Evolutionary conservation across 2,888 invertebrate species (phyloP).

Genomic region (Saturnia japonica): DNA sequence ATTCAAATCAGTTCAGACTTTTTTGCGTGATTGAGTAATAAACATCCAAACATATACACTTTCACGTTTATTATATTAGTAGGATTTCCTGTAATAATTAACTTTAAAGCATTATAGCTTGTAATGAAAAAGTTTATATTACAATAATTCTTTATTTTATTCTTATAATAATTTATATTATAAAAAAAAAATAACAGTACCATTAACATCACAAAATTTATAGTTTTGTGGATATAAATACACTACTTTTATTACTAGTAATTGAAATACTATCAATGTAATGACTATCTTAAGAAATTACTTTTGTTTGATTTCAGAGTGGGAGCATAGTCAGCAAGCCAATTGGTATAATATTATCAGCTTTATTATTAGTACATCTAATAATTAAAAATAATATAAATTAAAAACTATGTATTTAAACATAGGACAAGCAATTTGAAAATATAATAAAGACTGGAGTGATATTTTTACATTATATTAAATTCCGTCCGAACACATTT

Average conservation of each 20-base stretch:
- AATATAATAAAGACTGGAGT: background rate
- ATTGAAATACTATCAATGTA: background rate
- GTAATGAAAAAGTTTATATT: background rate
- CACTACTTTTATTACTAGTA: background rate
- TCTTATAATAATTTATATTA: no score
- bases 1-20: no score
- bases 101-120: no score
- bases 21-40: no score
- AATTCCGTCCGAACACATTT: background rate
- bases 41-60: no score
- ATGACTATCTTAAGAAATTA: conserved; percentile 9
- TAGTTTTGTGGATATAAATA: background rate
- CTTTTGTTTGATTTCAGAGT: conserved; percentile 54
- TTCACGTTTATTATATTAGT: no score
- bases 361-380: conserved; percentile 33
- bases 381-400: conserved; percentile 14
- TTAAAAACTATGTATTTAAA: background rate
- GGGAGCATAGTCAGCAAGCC: conserved; percentile 46
- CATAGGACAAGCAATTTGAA: background rate
- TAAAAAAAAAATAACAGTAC: no score
- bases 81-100: no score
- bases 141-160: no score
- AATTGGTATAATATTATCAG: conserved; percentile 35
- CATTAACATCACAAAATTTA: background rate
- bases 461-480: background rate